phyloP scores from a whole-genome alignment of 1,140 invertebrate species.

The Temnothorax curvispinosus region DNA sequence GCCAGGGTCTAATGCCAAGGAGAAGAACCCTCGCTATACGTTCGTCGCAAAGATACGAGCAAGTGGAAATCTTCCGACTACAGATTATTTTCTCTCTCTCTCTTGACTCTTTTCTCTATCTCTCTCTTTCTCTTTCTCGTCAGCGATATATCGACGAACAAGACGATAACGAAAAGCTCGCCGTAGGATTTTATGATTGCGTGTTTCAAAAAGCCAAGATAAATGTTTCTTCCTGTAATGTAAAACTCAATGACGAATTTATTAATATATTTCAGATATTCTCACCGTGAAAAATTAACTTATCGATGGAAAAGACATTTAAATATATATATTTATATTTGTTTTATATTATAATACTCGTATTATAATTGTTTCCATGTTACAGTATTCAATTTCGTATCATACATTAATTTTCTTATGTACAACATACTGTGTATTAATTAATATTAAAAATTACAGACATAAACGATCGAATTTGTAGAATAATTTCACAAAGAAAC shows the following conservation, averaged over 20 bases:
- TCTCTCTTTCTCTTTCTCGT: not conserved
- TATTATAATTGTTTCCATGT: not conserved
- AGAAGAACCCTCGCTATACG: conserved; percentile 41
- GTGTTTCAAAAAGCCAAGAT: not conserved
- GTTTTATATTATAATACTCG: not conserved
- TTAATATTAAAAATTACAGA: not conserved
- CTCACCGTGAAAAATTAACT: not conserved
- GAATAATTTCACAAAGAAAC: not conserved
- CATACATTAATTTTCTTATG: not conserved
- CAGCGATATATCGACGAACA: conserved; percentile 10
- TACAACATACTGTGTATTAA: not conserved
- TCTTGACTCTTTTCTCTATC: too few relatives aligned
- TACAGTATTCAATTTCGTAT: not conserved
- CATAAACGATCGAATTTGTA: not conserved
- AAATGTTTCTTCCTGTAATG: not conserved
- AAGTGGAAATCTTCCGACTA: conserved; percentile 72
- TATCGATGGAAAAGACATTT: not conserved
- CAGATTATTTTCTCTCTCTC: conserved; percentile 12
- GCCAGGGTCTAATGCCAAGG: conserved; percentile 74
- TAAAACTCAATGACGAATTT: conserved; percentile 10
- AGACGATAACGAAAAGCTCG: conserved; percentile 49
- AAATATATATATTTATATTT: not conserved
- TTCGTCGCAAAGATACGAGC: conserved; percentile 34
- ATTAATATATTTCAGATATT: not conserved
- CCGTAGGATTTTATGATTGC: not conserved